Evolutionary conservation across 2,797 vertebrate species (phyloP).

Genomic region (Delichon dasypus): DNA sequence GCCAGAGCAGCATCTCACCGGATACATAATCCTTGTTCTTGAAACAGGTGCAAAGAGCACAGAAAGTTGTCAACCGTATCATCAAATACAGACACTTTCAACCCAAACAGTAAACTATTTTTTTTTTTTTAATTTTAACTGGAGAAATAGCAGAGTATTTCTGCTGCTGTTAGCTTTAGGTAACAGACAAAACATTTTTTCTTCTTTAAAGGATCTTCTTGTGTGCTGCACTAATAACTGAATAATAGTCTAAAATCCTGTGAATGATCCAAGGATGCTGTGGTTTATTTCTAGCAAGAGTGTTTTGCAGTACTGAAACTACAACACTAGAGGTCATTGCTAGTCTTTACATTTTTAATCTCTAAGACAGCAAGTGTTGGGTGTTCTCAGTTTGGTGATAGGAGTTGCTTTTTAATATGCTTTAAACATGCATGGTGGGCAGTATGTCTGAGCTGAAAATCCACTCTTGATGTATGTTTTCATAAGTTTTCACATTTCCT

Average conservation of each 20-base stretch:
- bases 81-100: neutral
- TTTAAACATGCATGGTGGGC: neutral
- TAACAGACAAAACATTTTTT: neutral
- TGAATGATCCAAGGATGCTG: neutral
- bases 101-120: neutral
- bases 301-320: neutral
- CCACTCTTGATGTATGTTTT: neutral
- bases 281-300: neutral
- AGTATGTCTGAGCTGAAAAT: neutral
- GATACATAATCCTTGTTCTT: neutral
- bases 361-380: neutral
- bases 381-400: neutral
- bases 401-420: neutral
- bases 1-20: neutral
- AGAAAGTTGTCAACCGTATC: fast-evolving
- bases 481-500: neutral
- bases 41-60: neutral
- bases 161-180: neutral
- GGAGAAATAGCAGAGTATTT: neutral
- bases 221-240: neutral
- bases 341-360: neutral
- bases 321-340: constrained; percentile 47
- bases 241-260: neutral
- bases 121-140: no score
- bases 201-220: neutral